These are phyloP conservation scores for Solea solea DNA, from an alignment of 2,113 vertebrate species.

Conservation along the genomic window DNA sequence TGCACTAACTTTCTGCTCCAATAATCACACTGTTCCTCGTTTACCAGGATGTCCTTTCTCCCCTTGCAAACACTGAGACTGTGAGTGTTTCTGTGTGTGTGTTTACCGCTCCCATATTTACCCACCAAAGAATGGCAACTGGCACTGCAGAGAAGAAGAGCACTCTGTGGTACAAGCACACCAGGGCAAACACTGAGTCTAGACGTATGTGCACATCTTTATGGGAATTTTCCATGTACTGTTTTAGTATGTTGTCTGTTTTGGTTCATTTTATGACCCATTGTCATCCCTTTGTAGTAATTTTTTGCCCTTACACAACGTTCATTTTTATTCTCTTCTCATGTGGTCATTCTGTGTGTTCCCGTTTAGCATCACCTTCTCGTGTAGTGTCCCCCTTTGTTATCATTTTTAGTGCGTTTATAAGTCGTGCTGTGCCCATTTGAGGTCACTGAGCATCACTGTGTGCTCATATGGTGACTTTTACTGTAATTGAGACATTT, in stretches of 20 bases:
- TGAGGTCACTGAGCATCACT: background rate
- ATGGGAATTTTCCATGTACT: too few relatives aligned
- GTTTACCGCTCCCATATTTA: constrained; percentile 72
- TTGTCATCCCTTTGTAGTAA: background rate
- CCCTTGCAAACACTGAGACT: background rate
- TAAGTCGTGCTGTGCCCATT: background rate
- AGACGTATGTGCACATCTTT: background rate
- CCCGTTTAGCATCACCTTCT: too few relatives aligned
- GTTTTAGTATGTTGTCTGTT: too few relatives aligned
- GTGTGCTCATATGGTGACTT: background rate
- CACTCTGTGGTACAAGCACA: background rate
- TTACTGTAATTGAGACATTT: background rate
- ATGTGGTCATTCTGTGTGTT: background rate
- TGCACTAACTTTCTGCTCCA: background rate
- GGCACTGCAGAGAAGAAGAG: background rate
- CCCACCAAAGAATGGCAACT: constrained; percentile 47
- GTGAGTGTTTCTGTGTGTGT: constrained; percentile 20
- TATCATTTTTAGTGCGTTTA: background rate
- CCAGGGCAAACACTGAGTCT: background rate
- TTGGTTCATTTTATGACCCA: background rate
- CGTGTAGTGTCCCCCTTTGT: background rate
- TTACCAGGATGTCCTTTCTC: constrained; percentile 69
- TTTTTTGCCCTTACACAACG: too few relatives aligned
- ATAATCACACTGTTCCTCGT: constrained; percentile 41
- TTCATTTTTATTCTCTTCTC: background rate